phyloP scores from a whole-genome alignment of 2,888 invertebrate species.

The Cheilosia impressa region DNA sequence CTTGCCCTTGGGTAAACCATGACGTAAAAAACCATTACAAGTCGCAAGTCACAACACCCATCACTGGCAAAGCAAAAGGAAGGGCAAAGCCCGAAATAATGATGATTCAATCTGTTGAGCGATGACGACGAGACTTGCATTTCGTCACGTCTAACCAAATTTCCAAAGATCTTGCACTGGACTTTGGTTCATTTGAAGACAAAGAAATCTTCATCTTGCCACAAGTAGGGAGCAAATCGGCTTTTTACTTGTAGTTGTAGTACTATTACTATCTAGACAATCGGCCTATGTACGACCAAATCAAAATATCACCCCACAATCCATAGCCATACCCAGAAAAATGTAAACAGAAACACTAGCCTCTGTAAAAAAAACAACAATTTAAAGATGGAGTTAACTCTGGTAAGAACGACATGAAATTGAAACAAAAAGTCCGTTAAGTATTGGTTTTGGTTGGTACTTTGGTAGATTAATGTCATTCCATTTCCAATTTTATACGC shows the following conservation, averaged over 20 bases:
- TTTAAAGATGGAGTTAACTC: background rate
- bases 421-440: slow-evolving; percentile 41
- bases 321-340: slow-evolving; percentile 18
- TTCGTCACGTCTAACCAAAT: slow-evolving; percentile 18
- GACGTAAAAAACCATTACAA: slow-evolving; percentile 12
- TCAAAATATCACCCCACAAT: slow-evolving; percentile 40
- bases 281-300: background rate
- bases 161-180: background rate
- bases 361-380: background rate
- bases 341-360: slow-evolving; percentile 41
- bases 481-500: slow-evolving; percentile 4
- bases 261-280: too few species aligned
- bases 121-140: slow-evolving; percentile 2
- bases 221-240: background rate
- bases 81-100: slow-evolving; percentile 14
- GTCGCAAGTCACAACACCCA: background rate
- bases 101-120: slow-evolving; percentile 20
- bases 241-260: background rate
- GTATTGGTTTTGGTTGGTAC: background rate
- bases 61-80: background rate
- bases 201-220: background rate
- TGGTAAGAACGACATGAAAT: slow-evolving; percentile 3
- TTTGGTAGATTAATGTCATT: background rate
- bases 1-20: slow-evolving; percentile 12
- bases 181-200: background rate